Evolutionary conservation across 1,140 invertebrate genomes (phyloP).

Genomic region (Drosophila pruinosa): DNA sequence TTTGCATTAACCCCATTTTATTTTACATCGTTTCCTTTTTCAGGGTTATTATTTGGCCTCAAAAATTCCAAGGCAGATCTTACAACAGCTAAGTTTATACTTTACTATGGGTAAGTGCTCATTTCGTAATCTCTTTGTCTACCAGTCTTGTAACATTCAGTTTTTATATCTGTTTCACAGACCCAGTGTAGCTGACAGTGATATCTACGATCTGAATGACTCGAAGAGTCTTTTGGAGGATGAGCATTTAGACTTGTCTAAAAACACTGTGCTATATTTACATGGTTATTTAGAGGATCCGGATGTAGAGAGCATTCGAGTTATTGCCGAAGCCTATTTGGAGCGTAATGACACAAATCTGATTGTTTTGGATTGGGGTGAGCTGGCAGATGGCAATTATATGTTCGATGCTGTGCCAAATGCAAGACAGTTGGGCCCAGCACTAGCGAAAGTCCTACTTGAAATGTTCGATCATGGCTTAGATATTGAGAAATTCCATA

Average conservation of each 20-base stretch:
- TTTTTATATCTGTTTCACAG: slow-evolving; percentile 19
- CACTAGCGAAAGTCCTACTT: slow-evolving; percentile 71
- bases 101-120: slow-evolving; percentile 64
- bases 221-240: slow-evolving; percentile 66
- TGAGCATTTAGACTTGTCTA: slow-evolving; percentile 83
- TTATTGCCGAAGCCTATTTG: slow-evolving; percentile 83
- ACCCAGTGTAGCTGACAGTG: slow-evolving; percentile 68
- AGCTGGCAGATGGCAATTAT: slow-evolving; percentile 85
- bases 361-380: slow-evolving; percentile 86
- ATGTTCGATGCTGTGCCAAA: slow-evolving; percentile 84
- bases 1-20: not conserved
- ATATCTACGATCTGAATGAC: slow-evolving; percentile 72
- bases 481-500: slow-evolving; percentile 84
- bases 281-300: slow-evolving; percentile 85
- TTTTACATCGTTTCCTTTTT: not conserved
- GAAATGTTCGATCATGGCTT: slow-evolving; percentile 79
- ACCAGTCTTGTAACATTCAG: not conserved
- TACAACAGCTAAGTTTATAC: slow-evolving; percentile 68
- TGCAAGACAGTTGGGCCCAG: slow-evolving; percentile 82
- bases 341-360: slow-evolving; percentile 81
- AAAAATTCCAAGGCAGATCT: slow-evolving; percentile 62
- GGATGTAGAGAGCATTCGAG: slow-evolving; percentile 85
- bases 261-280: slow-evolving; percentile 85
- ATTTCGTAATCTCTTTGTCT: not conserved
- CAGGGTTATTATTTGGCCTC: slow-evolving; percentile 68